Evolutionary conservation across 2,113 vertebrate genomes (phyloP).

Genomic region (Amblyornis subalaris): DNA sequence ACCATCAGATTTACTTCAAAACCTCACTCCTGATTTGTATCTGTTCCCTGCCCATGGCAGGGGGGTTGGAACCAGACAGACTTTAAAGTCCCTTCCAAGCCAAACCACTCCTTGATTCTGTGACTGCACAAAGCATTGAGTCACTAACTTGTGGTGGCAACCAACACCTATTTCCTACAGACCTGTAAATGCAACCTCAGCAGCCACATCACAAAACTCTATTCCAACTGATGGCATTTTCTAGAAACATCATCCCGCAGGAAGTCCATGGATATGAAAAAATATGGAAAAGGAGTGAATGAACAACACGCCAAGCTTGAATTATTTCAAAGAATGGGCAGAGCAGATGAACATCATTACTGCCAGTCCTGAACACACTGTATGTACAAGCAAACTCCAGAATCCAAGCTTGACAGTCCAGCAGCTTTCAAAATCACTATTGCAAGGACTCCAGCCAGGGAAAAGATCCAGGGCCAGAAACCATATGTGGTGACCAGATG

Average conservation of each 20-base stretch:
- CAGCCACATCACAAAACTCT: not conserved
- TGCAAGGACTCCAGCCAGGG: not conserved
- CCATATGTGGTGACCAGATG: not conserved
- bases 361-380: not conserved
- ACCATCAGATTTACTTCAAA: not conserved
- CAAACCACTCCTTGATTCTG: not conserved
- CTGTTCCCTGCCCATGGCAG: not conserved
- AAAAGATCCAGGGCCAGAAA: not conserved
- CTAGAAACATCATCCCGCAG: not conserved
- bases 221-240: accelerated
- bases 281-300: not conserved
- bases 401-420: not conserved
- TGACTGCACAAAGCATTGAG: not conserved
- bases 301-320: accelerated
- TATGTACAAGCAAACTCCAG: not conserved
- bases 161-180: not conserved
- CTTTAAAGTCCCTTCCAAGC: not conserved
- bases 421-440: not conserved
- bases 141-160: not conserved
- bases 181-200: not conserved
- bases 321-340: not conserved
- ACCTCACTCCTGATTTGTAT: not conserved
- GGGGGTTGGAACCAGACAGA: not conserved
- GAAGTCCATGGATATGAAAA: not conserved
- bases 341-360: not conserved